Evolutionary conservation across 2,888 invertebrate genomes (phyloP).

Genomic region (Drosophila hamatofila): DNA sequence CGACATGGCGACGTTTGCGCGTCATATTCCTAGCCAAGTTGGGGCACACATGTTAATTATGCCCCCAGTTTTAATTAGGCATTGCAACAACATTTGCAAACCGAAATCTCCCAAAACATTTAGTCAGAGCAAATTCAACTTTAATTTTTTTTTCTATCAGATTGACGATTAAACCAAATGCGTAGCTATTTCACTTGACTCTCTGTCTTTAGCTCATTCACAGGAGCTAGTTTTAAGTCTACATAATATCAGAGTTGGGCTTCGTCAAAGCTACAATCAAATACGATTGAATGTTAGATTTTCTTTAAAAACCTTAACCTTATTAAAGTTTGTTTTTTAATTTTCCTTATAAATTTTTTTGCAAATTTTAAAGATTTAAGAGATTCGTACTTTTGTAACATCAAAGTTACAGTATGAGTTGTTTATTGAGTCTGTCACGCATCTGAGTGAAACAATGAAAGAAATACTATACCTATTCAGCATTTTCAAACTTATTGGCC

Average conservation of each 20-base stretch:
- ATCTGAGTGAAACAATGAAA: background rate
- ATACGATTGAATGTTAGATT: too few relatives aligned
- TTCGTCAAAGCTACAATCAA: too few relatives aligned
- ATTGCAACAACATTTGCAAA: background rate
- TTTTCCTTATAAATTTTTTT: too few relatives aligned
- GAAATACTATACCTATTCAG: background rate
- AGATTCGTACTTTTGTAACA: background rate
- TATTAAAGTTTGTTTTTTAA: too few relatives aligned
- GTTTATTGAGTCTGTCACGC: background rate
- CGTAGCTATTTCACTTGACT: too few relatives aligned
- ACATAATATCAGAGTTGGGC: too few relatives aligned
- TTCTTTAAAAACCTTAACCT: too few relatives aligned
- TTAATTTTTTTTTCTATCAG: background rate
- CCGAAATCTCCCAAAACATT: background rate
- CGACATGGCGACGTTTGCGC: background rate
- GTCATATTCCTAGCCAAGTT: background rate
- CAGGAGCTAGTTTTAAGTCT: too few relatives aligned
- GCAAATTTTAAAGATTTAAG: too few relatives aligned
- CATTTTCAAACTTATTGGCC: background rate
- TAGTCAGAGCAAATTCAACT: background rate
- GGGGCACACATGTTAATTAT: slow-evolving; percentile 4
- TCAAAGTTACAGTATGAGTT: background rate
- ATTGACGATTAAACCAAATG: background rate
- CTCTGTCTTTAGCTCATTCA: too few relatives aligned
- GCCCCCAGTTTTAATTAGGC: background rate